Conservation (phyloP, 1,140 invertebrate species). For the Pseudomyrmex concolor region DNA sequence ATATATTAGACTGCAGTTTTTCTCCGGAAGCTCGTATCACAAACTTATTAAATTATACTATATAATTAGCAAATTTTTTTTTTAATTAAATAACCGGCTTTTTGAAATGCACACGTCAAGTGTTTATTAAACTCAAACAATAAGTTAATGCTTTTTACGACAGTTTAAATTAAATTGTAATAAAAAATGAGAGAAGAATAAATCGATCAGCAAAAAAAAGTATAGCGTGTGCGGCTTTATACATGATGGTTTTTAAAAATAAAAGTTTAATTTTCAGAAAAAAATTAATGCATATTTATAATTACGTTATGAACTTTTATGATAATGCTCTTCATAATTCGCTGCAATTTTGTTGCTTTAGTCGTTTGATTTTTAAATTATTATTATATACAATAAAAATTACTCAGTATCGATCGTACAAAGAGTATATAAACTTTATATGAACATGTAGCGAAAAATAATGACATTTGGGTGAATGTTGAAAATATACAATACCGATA, state of each 20-base stretch:
- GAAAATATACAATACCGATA: background rate
- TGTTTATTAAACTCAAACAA: no score
- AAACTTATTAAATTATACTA: constrained; percentile 6
- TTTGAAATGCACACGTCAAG: background rate
- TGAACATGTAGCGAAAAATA: no score
- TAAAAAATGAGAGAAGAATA: background rate
- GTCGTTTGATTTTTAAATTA: background rate
- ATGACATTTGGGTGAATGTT: no score
- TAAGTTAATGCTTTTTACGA: no score
- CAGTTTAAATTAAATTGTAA: constrained; percentile 14
- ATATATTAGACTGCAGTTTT: background rate
- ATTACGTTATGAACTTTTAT: constrained; percentile 4
- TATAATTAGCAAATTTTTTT: background rate
- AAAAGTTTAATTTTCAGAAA: constrained; percentile 4
- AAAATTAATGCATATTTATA: constrained; percentile 9
- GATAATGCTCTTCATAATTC: no score
- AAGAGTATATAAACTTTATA: no score
- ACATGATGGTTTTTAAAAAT: background rate
- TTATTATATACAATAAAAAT: no score
- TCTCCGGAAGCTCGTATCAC: background rate
- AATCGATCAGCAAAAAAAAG: background rate
- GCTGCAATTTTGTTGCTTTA: no score
- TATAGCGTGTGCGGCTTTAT: background rate
- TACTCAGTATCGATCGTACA: no score
- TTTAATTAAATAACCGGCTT: constrained; percentile 6